These are phyloP conservation scores for Macaca mulatta DNA, from an alignment of 2,113 vertebrate species.

Conservation along the genomic window DNA sequence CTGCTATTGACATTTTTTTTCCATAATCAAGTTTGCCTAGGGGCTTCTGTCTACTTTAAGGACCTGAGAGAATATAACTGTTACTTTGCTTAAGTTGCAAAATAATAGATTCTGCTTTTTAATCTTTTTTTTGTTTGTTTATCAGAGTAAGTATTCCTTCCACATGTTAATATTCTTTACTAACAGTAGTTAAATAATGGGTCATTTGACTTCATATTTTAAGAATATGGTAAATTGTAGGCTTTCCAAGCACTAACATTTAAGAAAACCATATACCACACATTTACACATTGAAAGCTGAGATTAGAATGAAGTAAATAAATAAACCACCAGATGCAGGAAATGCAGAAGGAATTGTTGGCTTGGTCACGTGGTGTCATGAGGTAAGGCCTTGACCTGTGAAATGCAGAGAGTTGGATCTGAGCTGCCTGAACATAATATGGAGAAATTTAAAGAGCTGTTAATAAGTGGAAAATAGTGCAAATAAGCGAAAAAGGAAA, in stretches of 20 bases:
- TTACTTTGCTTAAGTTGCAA: background rate
- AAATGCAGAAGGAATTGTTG: background rate
- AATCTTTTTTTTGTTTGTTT: background rate
- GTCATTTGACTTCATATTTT: background rate
- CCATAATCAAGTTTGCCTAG: background rate
- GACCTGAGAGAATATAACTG: background rate
- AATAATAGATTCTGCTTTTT: background rate
- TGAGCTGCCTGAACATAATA: background rate
- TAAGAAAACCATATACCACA: background rate
- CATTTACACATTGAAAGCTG: background rate
- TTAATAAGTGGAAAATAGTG: background rate
- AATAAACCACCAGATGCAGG: background rate
- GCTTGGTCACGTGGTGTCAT: background rate
- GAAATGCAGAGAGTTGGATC: background rate
- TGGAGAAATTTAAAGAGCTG: background rate
- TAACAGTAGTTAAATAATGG: background rate
- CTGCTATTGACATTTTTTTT: background rate
- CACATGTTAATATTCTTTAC: background rate
- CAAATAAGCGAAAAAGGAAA: background rate
- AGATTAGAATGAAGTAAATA: background rate
- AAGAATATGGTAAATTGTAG: background rate
- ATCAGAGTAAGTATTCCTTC: background rate
- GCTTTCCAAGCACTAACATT: background rate
- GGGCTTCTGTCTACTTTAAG: background rate
- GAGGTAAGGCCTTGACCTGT: background rate